Percentiles rank a stretch among this genome's conserved stretches.
Conservation (phyloP, 2,113 vertebrate genomes). For the Aix galericulata region DNA sequence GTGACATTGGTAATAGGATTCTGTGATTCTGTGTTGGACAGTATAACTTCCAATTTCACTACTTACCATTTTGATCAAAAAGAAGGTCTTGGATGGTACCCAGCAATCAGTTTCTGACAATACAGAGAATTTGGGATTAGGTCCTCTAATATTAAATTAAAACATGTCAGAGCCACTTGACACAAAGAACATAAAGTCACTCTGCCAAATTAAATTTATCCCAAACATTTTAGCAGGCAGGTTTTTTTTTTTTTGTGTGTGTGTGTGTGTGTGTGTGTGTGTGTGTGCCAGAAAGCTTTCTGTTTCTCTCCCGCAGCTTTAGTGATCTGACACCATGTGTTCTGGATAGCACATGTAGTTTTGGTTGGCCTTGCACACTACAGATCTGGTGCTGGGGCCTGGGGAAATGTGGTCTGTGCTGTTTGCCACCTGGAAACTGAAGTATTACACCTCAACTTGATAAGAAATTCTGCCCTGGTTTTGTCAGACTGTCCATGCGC, state of each 20-base stretch:
- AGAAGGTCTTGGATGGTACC: not conserved
- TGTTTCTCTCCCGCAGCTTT: not conserved
- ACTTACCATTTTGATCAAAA: not conserved
- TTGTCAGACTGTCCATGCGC: not conserved
- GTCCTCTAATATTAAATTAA: not conserved
- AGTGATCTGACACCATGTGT: rapidly evolving
- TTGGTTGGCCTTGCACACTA: not conserved
- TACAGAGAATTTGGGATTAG: not conserved
- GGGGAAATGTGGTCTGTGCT: not conserved
- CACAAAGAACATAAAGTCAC: not conserved
- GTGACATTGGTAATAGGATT: too few species aligned
- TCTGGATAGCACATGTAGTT: not conserved
- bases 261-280: too few species aligned
- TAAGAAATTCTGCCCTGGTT: not conserved
- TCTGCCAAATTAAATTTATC: not conserved
- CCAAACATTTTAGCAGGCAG: rapidly evolving
- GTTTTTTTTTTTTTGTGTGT: not conserved
- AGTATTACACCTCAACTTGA: not conserved
- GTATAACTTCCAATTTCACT: not conserved
- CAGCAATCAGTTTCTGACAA: not conserved
- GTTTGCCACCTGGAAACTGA: not conserved
- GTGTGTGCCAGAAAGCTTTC: not conserved
- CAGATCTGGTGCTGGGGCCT: not conserved
- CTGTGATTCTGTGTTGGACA: too few species aligned
- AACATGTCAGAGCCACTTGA: rapidly evolving